Percentiles rank a stretch among this genome's conserved stretches.
Conservation (phyloP, 2,797 vertebrate species). For the Malurus leucopterus region DNA sequence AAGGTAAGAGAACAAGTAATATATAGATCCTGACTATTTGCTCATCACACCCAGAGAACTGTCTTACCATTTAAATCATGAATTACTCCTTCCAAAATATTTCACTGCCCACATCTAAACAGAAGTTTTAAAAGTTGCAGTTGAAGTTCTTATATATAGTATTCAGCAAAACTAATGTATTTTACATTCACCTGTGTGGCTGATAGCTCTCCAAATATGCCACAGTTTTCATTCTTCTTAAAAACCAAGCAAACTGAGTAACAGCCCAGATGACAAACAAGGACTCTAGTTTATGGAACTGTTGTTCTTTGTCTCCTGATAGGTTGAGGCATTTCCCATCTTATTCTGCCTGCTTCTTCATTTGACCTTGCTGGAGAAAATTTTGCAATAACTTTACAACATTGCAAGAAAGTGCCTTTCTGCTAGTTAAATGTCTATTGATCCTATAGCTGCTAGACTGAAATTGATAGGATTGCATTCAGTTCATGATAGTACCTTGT, state of each 20-base stretch:
- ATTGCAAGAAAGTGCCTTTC: background rate
- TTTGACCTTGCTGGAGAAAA: background rate
- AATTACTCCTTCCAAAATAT: background rate
- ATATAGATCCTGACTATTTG: background rate
- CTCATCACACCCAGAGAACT: background rate
- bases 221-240: background rate
- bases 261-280: background rate
- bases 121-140: background rate
- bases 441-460: background rate
- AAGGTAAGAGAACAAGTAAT: background rate
- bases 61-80: background rate
- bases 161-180: background rate
- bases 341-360: background rate
- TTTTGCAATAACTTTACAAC: background rate
- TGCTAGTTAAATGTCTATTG: background rate
- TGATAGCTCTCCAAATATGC: background rate
- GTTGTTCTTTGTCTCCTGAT: background rate
- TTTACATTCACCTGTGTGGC: background rate
- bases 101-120: background rate
- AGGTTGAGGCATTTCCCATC: background rate
- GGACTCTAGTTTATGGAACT: background rate
- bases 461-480: background rate
- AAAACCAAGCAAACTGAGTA: background rate
- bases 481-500: background rate
- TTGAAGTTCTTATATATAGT: background rate